Base-by-base conservation (phyloP, 2,113 vertebrate species). In the Prolemur simus region DNA sequence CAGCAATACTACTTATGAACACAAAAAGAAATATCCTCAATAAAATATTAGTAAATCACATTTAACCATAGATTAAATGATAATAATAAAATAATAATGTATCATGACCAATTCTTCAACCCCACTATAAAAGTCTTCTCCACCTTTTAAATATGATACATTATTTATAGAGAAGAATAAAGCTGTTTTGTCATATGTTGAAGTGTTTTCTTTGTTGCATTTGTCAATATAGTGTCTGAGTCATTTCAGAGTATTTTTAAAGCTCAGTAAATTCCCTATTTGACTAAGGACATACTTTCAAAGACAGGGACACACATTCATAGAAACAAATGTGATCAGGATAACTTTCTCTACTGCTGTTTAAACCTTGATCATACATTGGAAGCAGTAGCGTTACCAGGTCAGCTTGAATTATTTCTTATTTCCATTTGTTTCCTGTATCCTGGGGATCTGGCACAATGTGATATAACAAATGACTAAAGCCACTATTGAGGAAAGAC, bases 341-440 rank as follows among this genome's bases (percentile, higher is more conserved):
- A 81, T 73, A 45, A 29, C n/a, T 86, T 96, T 96, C 82, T 37
- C 49, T 63, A 81, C 42, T 49, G 74, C 89, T 58, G 21, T 60
- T 97, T 92, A 78, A 94, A 93, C 94, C 66, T 91, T 94, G 32
- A 76, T 95, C 1, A 8, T 66, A 94, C 14, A n/a, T 84, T 54
- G 49, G 5, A 66, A 82, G 21, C 32, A 56, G 21, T 56, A 45
- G 0, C 73, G 0, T 95, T 94, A 2, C 60, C 87, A 86, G 47
- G 42, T 91, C 97, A 83, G 78, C 1, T 56, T 63, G 34, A 94
- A 96, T 32, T 77, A 23, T 71, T 96, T 97, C 29, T 60, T 94
- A 47, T 94, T 88, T 73, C 94, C n/a, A 92, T 58, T 58, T 58
- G 27, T 78, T 52, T 93, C 66, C 94, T 78, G 58, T 86, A 91